These are phyloP conservation scores for Rhimphoctona megacephalus DNA, from an alignment of 2,888 invertebrate species.

Conservation along the genomic window DNA sequence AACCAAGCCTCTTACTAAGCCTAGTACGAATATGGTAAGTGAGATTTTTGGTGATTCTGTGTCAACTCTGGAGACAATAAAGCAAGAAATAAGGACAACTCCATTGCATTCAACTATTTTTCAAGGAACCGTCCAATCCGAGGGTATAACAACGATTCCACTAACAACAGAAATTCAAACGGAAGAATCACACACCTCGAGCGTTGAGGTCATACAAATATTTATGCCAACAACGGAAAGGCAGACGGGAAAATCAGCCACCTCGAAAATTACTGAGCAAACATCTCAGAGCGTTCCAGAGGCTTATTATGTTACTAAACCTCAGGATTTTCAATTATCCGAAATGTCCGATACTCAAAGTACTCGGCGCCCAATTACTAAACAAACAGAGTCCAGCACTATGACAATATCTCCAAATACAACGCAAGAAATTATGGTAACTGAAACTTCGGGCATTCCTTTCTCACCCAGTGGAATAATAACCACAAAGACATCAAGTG, in stretches of 20 bases:
- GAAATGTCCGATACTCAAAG: no score
- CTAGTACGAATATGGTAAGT: not conserved
- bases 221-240: not conserved
- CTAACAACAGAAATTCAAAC: not conserved
- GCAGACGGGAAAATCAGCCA: not conserved
- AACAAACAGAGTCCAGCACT: no score
- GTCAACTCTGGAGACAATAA: not conserved
- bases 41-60: constrained; percentile 3
- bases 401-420: no score
- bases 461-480: no score
- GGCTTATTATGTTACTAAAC: no score
- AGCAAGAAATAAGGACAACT: constrained; percentile 6
- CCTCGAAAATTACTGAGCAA: not conserved
- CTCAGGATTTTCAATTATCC: no score
- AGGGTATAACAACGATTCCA: not conserved
- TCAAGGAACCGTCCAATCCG: not conserved
- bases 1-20: not conserved
- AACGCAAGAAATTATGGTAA: no score
- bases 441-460: no score
- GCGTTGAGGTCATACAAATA: not conserved
- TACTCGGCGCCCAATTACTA: no score
- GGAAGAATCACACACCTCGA: not conserved
- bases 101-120: constrained; percentile 12
- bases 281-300: not conserved
- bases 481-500: no score